Evolutionary conservation across 2,888 invertebrate species (phyloP).

Genomic region (Dynastes hyllus): DNA sequence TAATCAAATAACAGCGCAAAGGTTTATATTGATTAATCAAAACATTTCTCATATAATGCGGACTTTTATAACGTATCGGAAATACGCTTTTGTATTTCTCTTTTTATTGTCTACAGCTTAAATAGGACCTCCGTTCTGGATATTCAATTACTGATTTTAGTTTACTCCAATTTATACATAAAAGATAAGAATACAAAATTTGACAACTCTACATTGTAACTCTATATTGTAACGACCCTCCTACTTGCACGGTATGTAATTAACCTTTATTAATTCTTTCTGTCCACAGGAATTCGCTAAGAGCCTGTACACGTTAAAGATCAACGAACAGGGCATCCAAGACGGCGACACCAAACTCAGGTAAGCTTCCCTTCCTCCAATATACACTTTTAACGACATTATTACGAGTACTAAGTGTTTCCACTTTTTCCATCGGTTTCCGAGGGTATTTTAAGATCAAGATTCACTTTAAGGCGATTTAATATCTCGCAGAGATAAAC

Average conservation of each 20-base stretch:
- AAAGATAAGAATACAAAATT: too few relatives aligned
- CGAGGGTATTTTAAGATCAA: not conserved
- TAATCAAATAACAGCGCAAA: too few relatives aligned
- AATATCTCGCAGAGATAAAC: conserved; percentile 2
- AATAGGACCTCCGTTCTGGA: too few relatives aligned
- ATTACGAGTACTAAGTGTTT: conserved; percentile 19
- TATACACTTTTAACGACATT: not conserved
- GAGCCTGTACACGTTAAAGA: conserved; percentile 82
- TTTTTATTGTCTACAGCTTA: too few relatives aligned
- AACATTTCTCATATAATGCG: too few relatives aligned
- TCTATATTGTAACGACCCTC: too few relatives aligned
- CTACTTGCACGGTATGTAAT: not conserved
- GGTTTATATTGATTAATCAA: too few relatives aligned
- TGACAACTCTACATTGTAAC: too few relatives aligned
- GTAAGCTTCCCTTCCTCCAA: conserved; percentile 63
- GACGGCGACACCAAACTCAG: conserved; percentile 75
- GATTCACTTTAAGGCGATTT: conserved; percentile 5
- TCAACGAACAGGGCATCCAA: conserved; percentile 75
- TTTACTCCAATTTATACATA: too few relatives aligned
- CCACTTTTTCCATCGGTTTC: conserved; percentile 8
- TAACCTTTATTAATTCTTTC: not conserved
- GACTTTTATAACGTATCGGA: too few relatives aligned
- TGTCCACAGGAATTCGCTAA: conserved; percentile 80
- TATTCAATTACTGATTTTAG: too few relatives aligned
- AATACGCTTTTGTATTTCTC: too few relatives aligned